Evolutionary conservation across 2,113 vertebrate genomes (phyloP), one percentile per base, ranked within the genome.

Genomic region (Atractosteus spatula): DNA sequence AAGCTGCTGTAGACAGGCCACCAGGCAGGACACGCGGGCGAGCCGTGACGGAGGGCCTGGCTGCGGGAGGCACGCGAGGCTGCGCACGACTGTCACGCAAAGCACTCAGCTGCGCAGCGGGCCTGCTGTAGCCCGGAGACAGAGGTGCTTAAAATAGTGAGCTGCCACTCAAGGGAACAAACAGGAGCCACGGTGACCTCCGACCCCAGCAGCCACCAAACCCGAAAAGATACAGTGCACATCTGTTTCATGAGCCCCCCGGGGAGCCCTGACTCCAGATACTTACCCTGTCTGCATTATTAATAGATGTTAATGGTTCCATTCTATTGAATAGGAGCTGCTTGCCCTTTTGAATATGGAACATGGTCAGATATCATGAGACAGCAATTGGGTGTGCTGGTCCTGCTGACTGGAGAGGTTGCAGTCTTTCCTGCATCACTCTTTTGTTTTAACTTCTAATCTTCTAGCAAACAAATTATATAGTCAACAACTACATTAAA

Each of bases 261-360:
- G 73, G 88, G 85, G 85, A 82, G 84, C 76, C 69, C 77, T 80
- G 72, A 82, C 84, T 89, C 88, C 74, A 86, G 82, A 86, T 90
- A 91, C 92, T 94, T 89, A 92, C 89, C 91, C 83, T 56, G 75
- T 82, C 82, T 91, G 91, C 91, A 90, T 94, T 93, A 93, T 92
- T 95, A 93, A 94, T 90, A 92, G 91, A 88, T 89, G 91, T 87
- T 93, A 95, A 95, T 91, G 91, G 92, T 83, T 82, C 91, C 89
- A 90, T 91, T 89, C 91, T 87, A 91, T 79, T 57, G 45, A 77
- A 87, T 75, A 89, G 83, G 74, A 85, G 83, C 84, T 77, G 77
- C 83, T 43, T 74, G 71, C 75, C 80, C 84, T 80, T 86, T 89
- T 89, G 81, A 84, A 84, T 80, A 87, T 74, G 70, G 82, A 84